A percentile compares a stretch with the other conserved stretches of the same genome.
These are phyloP conservation scores for Drosophila kambysellisi DNA, from an alignment of 2,888 invertebrate species.

Conservation along the genomic window DNA sequence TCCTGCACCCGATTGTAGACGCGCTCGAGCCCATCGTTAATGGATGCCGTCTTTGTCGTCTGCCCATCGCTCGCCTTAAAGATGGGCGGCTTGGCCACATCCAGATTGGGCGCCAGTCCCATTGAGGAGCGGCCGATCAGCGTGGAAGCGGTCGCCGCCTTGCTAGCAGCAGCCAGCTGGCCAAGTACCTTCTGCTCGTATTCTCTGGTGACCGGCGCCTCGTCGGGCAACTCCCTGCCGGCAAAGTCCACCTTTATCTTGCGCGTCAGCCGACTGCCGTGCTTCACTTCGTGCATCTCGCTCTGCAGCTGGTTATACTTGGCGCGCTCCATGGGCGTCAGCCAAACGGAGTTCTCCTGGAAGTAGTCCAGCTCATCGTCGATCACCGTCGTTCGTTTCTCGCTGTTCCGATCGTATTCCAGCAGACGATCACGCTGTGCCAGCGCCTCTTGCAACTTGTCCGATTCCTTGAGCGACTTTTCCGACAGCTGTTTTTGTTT, in stretches of 20 bases:
- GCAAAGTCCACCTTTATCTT: conserved; percentile 93
- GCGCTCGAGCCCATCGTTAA: conserved; percentile 69
- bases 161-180: conserved; percentile 82
- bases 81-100: conserved; percentile 67
- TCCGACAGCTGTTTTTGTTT: conserved; percentile 9
- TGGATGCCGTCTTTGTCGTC: conserved; percentile 14
- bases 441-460: conserved; percentile 91
- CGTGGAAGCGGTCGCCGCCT: conserved; percentile 28
- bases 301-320: conserved; percentile 89
- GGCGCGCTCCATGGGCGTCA: conserved; percentile 89
- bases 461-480: conserved; percentile 86
- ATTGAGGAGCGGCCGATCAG: conserved; percentile 64
- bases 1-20: conserved; percentile 89
- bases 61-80: conserved; percentile 59
- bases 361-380: conserved; percentile 99
- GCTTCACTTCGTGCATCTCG: conserved; percentile 89
- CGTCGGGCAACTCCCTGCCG: conserved; percentile 87
- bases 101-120: conserved; percentile 61
- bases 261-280: conserved; percentile 88
- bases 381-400: conserved; percentile 84
- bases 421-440: conserved; percentile 92
- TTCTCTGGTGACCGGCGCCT: conserved; percentile 83
- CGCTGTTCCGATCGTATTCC: conserved; percentile 93
- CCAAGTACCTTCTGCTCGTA: conserved; percentile 84
- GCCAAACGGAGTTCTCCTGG: conserved; percentile 92